Evolutionary conservation across 2,113 vertebrate species (phyloP), one percentile per base, ranked within the genome.

Genomic region (Ailurus styani): DNA sequence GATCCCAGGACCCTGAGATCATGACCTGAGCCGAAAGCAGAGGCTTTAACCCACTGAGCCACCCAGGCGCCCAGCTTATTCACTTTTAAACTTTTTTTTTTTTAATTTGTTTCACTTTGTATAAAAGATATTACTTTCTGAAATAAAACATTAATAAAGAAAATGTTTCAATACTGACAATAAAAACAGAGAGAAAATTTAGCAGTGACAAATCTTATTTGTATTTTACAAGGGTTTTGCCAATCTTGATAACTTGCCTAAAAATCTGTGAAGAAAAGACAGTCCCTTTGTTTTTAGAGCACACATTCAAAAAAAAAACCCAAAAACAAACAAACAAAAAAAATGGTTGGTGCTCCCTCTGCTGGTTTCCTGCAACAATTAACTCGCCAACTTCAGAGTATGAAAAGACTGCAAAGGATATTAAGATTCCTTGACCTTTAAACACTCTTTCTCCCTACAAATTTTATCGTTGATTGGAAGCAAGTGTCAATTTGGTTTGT

Each of bases 291-390:
- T 93, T 95, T 96, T 93, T n/a, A 57, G 72, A 97, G 72, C 50
- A 66, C 91, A 90, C 31, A 13, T 34, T 78, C 6, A 50, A 79
- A 31, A 94, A 79, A 68, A n/a, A 55, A n/a, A n/a, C n/a, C n/a
- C n/a, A n/a, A n/a, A n/a, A n/a, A n/a, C n/a, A n/a, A 37, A 93
- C 73, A 73, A 34, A 60, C n/a, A 37, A 97, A 95, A 88, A 3
- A 87, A 97, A 82, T 95, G 98, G 96, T 92, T 94, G 78, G 91
- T 97, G 97, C 98, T 98, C 99, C 99, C 98, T 98, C 99, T 99
- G 98, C 98, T 99, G 99, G 98, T 72, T 91, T 85, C 14, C 25
- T 34, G 82, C 40, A 95, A 50, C 47, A 97, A 87, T 73, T 83
- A 86, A 54, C 14, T 12, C 0, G 54, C 57, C 21, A 11, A 21